Percentiles rank a stretch among this genome's conserved stretches.
phyloP scores from a whole-genome alignment of 2,113 vertebrate species.

The Phyllostomus discolor region DNA sequence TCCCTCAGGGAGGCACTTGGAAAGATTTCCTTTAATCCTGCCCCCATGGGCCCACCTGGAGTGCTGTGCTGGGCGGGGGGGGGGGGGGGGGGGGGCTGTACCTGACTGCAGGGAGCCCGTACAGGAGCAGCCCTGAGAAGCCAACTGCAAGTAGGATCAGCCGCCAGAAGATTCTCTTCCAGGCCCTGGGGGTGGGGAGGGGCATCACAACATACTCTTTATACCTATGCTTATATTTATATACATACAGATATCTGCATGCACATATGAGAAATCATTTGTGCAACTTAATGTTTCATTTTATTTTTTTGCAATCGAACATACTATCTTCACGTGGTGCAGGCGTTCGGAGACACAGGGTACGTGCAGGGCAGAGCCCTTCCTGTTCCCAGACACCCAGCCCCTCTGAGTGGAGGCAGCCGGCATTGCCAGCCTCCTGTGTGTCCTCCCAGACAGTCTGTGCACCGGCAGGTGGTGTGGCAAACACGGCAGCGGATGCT shows the following conservation, averaged over 20 bases:
- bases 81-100: background rate
- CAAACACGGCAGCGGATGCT: background rate
- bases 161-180: slow-evolving; percentile 34
- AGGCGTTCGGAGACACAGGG: background rate
- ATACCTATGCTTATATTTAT: background rate
- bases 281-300: background rate
- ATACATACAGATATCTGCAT: background rate
- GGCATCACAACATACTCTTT: background rate
- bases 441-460: background rate
- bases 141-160: background rate
- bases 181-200: background rate
- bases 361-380: background rate
- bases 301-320: background rate
- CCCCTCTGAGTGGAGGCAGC: background rate
- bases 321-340: background rate
- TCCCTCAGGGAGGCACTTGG: background rate
- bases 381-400: background rate
- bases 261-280: background rate
- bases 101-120: background rate
- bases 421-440: too few species aligned
- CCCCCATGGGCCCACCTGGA: background rate
- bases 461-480: background rate
- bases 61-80: too few species aligned
- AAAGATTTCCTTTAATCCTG: background rate
- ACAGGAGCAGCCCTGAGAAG: slow-evolving; percentile 3